Base-by-base conservation (phyloP, 2,797 vertebrate genomes). In the Oreonectes daqikongensis region DNA sequence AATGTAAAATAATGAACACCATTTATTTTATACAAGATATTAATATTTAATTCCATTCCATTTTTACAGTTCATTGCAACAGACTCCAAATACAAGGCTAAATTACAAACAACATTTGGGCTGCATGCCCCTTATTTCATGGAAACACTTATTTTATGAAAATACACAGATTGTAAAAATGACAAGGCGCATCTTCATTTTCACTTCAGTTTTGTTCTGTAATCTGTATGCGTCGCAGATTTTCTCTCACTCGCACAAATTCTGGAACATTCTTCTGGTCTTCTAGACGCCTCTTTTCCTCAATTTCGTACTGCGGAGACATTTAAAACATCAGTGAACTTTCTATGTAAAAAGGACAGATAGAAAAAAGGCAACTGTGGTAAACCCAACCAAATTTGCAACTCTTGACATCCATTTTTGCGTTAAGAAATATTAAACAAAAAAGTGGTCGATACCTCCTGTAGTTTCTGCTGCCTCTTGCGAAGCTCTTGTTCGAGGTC, bases 401-500 rank as follows among this genome's bases (percentile, higher is more conserved):
- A 40, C 38, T 5, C 24, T 22, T 67, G 12, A 30, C 2, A 46
- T 28, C 18, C 0, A 44, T 59, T 68, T 35, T 10, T 46, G n/a
- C 24, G 14, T 48, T 17, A 1, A 32, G 20, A 63, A 24, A 20
- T 20, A 28, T 72, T 22, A 35, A 15, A 14, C 46, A 17, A 8
- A 12, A 30, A 35, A 59, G 20, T 46, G 44, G 57, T 64, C 57
- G 14, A 18, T 30, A 93, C 93, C 91, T 93, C 89, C 38, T 88
- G 81, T 64, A 93, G 82, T 81, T 91, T 94, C 84, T 91, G 90
- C 76, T 94, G 92, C 60, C 85, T 85, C 85, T 95, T 94, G 69
- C 88, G 91, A 32, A 95, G 93, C 88, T 93, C 92, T 52, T 86
- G 91, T 83, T 94, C 92, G 85, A 94, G 88, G 55, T 95, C 90